These are phyloP conservation scores for Pachycephus smyrnensis DNA, from an alignment of 2,888 invertebrate species.

Conservation along the genomic window DNA sequence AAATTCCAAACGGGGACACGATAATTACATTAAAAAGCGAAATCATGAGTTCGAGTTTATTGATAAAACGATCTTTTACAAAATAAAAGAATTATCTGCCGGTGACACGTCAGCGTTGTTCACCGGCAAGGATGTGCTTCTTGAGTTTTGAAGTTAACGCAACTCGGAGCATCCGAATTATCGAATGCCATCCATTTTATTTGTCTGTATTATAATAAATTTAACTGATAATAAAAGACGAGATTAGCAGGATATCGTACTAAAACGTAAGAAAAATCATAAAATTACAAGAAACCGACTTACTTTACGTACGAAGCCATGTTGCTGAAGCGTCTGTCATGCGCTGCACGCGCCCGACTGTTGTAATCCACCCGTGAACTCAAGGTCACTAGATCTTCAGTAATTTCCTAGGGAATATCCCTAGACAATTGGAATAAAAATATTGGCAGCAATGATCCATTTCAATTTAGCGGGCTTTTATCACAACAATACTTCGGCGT, in stretches of 20 bases:
- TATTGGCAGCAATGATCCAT: neutral
- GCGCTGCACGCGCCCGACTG: neutral
- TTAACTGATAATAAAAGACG: neutral
- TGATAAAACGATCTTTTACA: neutral
- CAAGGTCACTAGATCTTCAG: neutral
- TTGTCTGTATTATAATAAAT: neutral
- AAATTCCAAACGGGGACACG: neutral
- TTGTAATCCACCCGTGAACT: neutral
- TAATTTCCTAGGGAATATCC: neutral
- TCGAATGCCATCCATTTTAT: neutral
- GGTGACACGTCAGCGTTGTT: slow-evolving; percentile 48
- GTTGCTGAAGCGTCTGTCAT: slow-evolving; percentile 33
- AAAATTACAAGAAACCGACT: slow-evolving; percentile 36
- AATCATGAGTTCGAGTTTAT: slow-evolving; percentile 14
- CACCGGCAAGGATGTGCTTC: neutral
- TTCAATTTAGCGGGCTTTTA: neutral
- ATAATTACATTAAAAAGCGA: slow-evolving; percentile 17
- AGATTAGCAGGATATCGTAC: neutral
- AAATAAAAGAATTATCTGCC: slow-evolving; percentile 20
- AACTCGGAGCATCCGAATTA: neutral
- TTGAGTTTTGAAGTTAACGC: neutral
- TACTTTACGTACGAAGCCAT: slow-evolving; percentile 54
- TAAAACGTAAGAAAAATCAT: neutral
- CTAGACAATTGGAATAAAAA: neutral
- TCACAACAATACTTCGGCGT: neutral